Percentiles rank a stretch among this genome's conserved stretches.
Conservation (phyloP, 2,113 vertebrate species). For the Athene noctua region DNA sequence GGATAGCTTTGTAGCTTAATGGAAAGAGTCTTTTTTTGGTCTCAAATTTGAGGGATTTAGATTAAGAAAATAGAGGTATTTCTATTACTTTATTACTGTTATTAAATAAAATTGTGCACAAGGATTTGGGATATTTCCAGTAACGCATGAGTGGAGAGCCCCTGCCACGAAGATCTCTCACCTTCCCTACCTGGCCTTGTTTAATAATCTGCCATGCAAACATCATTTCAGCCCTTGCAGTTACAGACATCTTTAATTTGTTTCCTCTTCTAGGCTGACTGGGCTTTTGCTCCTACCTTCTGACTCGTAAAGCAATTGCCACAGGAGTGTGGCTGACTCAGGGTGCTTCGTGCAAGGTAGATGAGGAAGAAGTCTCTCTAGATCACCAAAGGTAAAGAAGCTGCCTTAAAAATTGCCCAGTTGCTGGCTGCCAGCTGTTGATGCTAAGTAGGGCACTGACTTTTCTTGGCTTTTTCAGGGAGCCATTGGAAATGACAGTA, state of each 20-base stretch:
- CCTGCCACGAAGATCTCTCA: neutral
- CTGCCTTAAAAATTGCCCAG: rapidly evolving
- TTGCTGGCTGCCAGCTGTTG: neutral
- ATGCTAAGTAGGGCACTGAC: neutral
- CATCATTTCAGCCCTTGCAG: neutral
- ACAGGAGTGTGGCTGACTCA: neutral
- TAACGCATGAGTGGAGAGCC: neutral
- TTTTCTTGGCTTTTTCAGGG: neutral
- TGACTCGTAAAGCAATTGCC: neutral
- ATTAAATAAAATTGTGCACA: neutral
- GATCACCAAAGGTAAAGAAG: neutral
- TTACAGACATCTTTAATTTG: neutral
- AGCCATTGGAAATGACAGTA: neutral
- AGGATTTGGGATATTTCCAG: neutral
- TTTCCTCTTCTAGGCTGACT: neutral
- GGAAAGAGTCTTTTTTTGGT: neutral
- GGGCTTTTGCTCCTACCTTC: neutral
- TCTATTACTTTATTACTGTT: neutral
- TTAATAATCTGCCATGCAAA: neutral
- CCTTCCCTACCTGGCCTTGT: neutral
- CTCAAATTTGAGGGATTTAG: neutral
- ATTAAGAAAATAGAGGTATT: no score
- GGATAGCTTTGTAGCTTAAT: neutral
- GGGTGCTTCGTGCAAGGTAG: neutral
- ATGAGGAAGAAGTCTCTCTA: neutral